Percentiles rank a stretch among this genome's conserved stretches.
Conservation (phyloP, 53 echinoderm and acorn worm species). For the Apostichopus leukothele region DNA sequence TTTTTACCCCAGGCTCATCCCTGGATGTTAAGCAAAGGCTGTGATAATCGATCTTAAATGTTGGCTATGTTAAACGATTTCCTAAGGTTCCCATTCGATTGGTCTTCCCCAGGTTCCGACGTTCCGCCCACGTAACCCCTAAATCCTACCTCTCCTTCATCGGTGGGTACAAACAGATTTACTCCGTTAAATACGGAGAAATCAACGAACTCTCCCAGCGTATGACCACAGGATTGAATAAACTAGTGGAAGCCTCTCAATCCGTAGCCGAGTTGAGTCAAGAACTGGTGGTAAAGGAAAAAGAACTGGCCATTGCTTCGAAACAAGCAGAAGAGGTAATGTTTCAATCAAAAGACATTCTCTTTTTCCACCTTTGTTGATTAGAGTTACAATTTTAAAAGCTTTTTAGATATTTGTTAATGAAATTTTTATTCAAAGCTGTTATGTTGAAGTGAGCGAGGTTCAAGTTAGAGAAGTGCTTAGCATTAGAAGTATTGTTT, state of each 20-base stretch:
- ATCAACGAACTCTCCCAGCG: slow-evolving; percentile 90
- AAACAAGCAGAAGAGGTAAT: slow-evolving; percentile 87
- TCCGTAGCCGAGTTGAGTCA: slow-evolving; percentile 87
- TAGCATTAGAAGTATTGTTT: background rate
- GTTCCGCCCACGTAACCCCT: slow-evolving; percentile 96
- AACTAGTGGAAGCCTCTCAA: slow-evolving; percentile 91
- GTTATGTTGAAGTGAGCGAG: too few species aligned
- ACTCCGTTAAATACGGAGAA: slow-evolving; percentile 76
- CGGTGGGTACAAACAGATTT: slow-evolving; percentile 97
- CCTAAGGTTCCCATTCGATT: too few species aligned
- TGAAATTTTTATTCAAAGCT: too few species aligned
- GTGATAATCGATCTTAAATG: too few species aligned
- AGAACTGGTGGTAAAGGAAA: slow-evolving; percentile 90
- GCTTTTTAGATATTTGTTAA: too few species aligned
- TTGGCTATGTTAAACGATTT: too few species aligned
- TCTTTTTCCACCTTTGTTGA: too few species aligned
- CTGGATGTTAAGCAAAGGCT: too few species aligned
- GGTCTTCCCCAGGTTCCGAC: slow-evolving; percentile 78
- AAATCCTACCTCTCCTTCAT: slow-evolving; percentile 99
- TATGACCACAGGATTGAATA: slow-evolving; percentile 98
- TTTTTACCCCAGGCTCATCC: too few species aligned
- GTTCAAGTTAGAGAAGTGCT: background rate
- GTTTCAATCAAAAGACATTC: too few species aligned
- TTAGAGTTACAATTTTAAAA: too few species aligned
- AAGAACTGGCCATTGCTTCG: slow-evolving; percentile 95